Evolutionary conservation across 2,113 vertebrate genomes (phyloP).

Genomic region (Nestor notabilis): DNA sequence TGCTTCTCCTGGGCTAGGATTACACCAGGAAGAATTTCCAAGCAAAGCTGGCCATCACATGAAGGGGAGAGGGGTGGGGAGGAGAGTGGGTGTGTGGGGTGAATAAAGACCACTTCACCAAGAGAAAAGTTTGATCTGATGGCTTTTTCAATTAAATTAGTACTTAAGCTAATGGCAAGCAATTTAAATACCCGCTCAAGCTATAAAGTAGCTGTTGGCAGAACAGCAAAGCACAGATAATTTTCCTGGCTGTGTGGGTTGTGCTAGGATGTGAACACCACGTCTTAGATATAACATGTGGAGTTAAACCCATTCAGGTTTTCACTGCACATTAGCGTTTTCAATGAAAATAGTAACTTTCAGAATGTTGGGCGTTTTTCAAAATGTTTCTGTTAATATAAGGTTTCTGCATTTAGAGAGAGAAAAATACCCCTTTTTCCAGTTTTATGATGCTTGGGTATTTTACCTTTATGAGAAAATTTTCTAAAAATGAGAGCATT

Average conservation of each 20-base stretch:
- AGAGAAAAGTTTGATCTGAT: not conserved
- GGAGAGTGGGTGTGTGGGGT: not conserved
- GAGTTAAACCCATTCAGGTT: not conserved
- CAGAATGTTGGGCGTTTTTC: not conserved
- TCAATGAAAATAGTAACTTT: not conserved
- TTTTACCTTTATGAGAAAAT: not conserved
- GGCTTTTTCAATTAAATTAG: constrained; percentile 26
- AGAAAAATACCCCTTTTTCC: not conserved
- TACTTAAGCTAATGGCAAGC: not conserved
- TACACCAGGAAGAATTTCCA: not conserved
- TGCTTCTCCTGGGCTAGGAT: not conserved
- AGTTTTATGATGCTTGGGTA: not conserved
- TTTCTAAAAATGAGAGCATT: not conserved
- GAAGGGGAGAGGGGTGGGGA: not conserved
- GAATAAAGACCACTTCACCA: not conserved
- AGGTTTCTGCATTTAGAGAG: not conserved
- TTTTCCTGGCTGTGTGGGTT: not conserved
- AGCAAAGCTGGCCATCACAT: not conserved
- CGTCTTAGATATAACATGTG: not conserved
- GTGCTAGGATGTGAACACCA: not conserved
- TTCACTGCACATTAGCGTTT: not conserved
- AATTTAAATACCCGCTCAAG: not conserved
- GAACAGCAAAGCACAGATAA: not conserved
- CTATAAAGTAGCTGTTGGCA: not conserved
- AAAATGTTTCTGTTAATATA: not conserved